Percentiles rank a stretch among this genome's conserved stretches.
These are phyloP conservation scores for Galaxea fascicularis DNA, from an alignment of 92 coral and sea anemone species.

Conservation along the genomic window DNA sequence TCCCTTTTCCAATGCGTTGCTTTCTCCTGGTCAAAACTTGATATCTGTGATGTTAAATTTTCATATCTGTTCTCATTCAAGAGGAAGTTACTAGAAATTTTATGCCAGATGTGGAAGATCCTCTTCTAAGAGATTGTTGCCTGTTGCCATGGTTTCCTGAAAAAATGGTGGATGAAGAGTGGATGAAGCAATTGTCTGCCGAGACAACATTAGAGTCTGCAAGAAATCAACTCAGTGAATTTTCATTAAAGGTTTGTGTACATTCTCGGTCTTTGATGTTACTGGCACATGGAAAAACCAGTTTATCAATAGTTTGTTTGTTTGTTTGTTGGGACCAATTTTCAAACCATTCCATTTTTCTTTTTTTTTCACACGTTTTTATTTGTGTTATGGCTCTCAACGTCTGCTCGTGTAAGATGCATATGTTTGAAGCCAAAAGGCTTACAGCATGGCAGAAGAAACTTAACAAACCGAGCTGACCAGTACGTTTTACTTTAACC, in stretches of 20 bases:
- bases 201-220: conserved; percentile 29
- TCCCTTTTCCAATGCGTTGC: no score
- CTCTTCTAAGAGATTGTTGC: conserved; percentile 61
- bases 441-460: no score
- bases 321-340: no score
- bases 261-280: neutral
- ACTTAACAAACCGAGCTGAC: no score
- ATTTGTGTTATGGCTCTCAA: no score
- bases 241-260: conserved; percentile 40
- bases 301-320: no score
- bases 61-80: conserved; percentile 14
- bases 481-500: no score
- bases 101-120: conserved; percentile 70
- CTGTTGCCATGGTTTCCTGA: conserved; percentile 91
- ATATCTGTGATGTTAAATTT: neutral
- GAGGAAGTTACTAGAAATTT: conserved; percentile 88
- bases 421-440: no score
- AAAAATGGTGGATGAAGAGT: conserved; percentile 58
- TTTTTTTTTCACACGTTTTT: no score
- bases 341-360: no score
- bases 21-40: no score
- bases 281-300: neutral
- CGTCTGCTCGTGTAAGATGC: no score
- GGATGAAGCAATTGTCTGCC: conserved; percentile 60
- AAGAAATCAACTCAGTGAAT: conserved; percentile 28